Conservation (phyloP, 2,888 invertebrate species). For the Limulus polyphemus region DNA sequence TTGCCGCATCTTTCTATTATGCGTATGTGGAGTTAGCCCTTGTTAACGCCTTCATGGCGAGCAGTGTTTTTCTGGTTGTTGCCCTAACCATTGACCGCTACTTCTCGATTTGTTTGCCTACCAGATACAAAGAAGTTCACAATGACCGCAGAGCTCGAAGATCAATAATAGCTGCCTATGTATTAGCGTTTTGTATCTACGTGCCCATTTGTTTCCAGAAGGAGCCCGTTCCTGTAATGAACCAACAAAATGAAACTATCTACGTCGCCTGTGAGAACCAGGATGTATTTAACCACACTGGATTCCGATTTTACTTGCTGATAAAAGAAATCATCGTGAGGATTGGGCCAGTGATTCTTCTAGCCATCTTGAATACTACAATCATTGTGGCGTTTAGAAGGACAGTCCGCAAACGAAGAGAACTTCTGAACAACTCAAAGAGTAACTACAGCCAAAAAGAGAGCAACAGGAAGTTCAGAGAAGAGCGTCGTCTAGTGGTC, state of each 20-base stretch:
- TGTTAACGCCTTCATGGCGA: conserved; percentile 42
- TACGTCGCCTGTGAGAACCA: conserved; percentile 31
- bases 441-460: conserved; percentile 1
- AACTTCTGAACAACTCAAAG: conserved; percentile 27
- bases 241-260: conserved; percentile 7
- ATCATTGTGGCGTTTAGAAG: conserved; percentile 40
- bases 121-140: conserved; percentile 36
- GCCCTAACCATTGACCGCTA: conserved; percentile 42
- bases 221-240: conserved; percentile 13
- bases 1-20: conserved; percentile 36
- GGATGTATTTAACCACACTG: conserved; percentile 27
- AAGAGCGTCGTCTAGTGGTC: conserved; percentile 40
- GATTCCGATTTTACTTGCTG: conserved; percentile 37
- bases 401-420: conserved; percentile 37
- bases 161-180: conserved; percentile 36
- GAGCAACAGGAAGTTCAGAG: conserved; percentile 31
- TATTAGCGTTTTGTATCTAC: conserved; percentile 37
- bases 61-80: conserved; percentile 43
- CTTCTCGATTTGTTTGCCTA: conserved; percentile 41
- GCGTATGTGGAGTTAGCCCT: conserved; percentile 41
- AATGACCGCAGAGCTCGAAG: conserved; percentile 34
- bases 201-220: conserved; percentile 39
- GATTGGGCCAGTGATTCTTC: conserved; percentile 39
- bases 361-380: conserved; percentile 39
- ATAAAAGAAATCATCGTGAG: conserved; percentile 38